Base-by-base conservation (phyloP, 1,140 invertebrate species). In the Formica selysi region DNA sequence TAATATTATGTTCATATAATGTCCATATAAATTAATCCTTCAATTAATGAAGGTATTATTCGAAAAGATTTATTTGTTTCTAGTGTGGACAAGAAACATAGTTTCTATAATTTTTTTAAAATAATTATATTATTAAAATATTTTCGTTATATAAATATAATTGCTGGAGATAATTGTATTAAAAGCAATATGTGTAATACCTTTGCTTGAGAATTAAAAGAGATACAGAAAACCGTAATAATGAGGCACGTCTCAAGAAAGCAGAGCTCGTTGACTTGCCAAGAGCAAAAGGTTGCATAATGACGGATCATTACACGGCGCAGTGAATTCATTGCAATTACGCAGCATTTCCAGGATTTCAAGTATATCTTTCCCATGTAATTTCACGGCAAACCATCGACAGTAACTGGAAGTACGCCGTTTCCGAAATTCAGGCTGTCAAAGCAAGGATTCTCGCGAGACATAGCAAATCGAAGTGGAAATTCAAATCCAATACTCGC, bases 251-350 rank as follows among this genome's bases (percentile, higher is more conserved):
- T 54, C n/a, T 32, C 32, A 54, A 79, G 62, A 68, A 79, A 79
- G 32, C 32, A 44, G 32, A 19, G 41, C 51, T 51, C 62, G 67
- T 79, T 79, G 76, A 79, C 62, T 79, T 54, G 44, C 32, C 76
- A 51, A 51, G 44, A 68, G 76, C 64, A 54, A 68, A 79, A 68
- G 76, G 29, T 79, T 57, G 62, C 62, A 67, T 79, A 79, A 79
- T 67, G n/a, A 7, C 44, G n/a, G 29, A 26, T 44, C 62, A 64
- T 79, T 79, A 79, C 44, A 62, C 26, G 13, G 32, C 76, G 5
- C n/a, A 19, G 44, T 13, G 41, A 67, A 79, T 67, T 67, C 61
- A 41, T 38, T 44, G 62, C 74, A 48, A 64, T 78, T 78, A 78
- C 44, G 48, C n/a, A 16, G 44, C 32, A n/a, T 10, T 65, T 51